Conservation (phyloP, 2,888 invertebrate species). For the Coleophora deauratella region DNA sequence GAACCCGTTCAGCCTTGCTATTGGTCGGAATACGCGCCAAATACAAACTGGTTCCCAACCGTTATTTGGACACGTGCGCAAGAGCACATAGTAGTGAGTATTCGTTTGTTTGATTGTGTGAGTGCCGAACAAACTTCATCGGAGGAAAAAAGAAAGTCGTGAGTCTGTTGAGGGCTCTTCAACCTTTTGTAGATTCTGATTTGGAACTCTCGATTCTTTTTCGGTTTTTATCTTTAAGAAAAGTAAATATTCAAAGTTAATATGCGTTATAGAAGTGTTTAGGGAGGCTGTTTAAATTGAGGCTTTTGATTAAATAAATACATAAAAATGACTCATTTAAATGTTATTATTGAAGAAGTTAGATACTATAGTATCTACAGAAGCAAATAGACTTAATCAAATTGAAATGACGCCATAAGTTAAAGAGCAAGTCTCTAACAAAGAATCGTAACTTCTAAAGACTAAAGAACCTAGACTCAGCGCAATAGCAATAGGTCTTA, state of each 20-base stretch:
- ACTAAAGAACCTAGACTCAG: background rate
- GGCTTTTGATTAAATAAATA: no score
- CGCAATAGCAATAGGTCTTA: no score
- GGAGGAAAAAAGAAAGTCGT: conserved; percentile 17
- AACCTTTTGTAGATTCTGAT: conserved; percentile 10
- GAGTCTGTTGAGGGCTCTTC: conserved; percentile 8
- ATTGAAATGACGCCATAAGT: no score
- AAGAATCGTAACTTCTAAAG: conserved; percentile 2
- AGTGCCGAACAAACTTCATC: conserved; percentile 1
- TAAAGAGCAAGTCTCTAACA: no score
- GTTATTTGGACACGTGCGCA: conserved; percentile 30
- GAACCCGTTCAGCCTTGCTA: conserved; percentile 42
- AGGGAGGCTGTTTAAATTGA: background rate
- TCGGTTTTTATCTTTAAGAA: background rate
- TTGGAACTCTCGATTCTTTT: conserved; percentile 6
- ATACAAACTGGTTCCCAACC: conserved; percentile 41
- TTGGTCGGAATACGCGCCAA: conserved; percentile 51
- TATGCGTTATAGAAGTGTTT: background rate
- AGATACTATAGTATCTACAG: no score
- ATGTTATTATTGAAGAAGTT: no score
- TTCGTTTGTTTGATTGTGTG: conserved; percentile 3
- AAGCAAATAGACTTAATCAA: no score
- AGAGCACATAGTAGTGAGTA: no score
- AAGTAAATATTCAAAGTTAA: background rate
- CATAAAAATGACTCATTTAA: no score